A percentile compares a stretch with the other conserved stretches of the same genome.
phyloP scores from a whole-genome alignment of 2,888 invertebrate genomes.

The Chymomyza amoena region DNA sequence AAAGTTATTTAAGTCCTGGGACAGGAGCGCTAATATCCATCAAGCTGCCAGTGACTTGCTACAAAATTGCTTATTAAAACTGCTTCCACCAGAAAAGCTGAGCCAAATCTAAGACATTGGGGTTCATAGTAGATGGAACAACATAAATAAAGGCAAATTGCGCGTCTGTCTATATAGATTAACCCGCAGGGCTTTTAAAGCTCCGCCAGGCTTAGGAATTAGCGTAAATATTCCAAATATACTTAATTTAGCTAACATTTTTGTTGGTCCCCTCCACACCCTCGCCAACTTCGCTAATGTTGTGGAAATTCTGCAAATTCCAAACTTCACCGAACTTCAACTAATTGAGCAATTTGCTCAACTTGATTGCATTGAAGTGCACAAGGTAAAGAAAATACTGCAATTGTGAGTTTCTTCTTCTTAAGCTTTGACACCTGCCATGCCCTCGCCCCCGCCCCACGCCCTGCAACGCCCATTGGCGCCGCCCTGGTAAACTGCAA shows the following conservation, averaged over 20 bases:
- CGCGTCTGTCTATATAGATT: neutral
- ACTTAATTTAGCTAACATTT: neutral
- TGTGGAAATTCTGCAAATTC: neutral
- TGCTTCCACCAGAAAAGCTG: slow-evolving; percentile 6
- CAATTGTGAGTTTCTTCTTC: neutral
- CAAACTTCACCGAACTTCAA: slow-evolving; percentile 9
- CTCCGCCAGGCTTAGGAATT: neutral
- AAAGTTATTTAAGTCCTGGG: slow-evolving; percentile 19
- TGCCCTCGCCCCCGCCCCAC: neutral
- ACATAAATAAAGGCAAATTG: neutral
- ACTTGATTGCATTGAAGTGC: slow-evolving; percentile 35
- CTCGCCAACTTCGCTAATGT: neutral
- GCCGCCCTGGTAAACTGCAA: neutral
- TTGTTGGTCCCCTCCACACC: neutral
- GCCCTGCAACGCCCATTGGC: neutral
- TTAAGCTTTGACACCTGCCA: neutral
- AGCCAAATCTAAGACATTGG: neutral
- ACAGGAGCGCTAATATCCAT: slow-evolving; percentile 53
- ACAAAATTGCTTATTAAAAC: slow-evolving; percentile 67
- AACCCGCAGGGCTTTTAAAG: neutral
- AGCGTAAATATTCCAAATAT: neutral
- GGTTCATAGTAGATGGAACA: no score
- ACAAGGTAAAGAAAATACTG: slow-evolving; percentile 20
- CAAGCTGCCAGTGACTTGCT: slow-evolving; percentile 48
- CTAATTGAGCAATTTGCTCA: slow-evolving; percentile 45